Evolutionary conservation across 2,888 invertebrate genomes (phyloP), one percentile per base, ranked within the genome.

Genomic region (Macaria notata): DNA sequence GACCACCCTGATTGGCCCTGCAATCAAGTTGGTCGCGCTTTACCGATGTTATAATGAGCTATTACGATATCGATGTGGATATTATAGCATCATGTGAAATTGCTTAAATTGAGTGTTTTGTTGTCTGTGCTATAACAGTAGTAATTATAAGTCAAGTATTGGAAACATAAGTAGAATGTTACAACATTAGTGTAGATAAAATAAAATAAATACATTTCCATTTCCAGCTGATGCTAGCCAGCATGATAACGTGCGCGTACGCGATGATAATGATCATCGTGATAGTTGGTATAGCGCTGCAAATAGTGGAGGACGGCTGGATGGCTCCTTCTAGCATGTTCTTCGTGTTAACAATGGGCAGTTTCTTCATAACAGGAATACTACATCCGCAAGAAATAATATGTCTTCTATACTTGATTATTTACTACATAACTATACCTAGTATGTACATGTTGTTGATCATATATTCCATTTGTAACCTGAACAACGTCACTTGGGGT

Each of bases 401-500:
- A 46, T 97, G 97, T 64, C 82, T 98, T n/a, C 79, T 95, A 41
- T 95, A 94, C 70, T 93, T 96, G 9, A 77, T 94, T 59, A 93
- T 98, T 43, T 98, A 98, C 81, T 90, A 89, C 58, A 94, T 98
- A 47, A 96, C 98, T 4, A 97, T 98, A 52, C 98, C 98, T 0
- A 96, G 97, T 65, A 98, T 98, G 96, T 98, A 98, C 82, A 94
- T 98, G 93, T 88, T 98, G 76, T 92, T 98, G 53, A 95, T 98
- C 66, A 95, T 98, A 55, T 98, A 97, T 80, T 97, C 98, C 0
- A 92, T 98, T 31, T 97, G 98, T 79, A 98, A 98, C 81, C 93
- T 98, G 88, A 97, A 98, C 81, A 96, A 97, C 73, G 96, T 98
- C 3, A 95, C 96, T 1, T 98, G 98, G 98, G 98, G 98, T 4